These are phyloP conservation scores for Pterobdella sp. DNA, from an alignment of 2,888 invertebrate species.

Conservation along the genomic window DNA sequence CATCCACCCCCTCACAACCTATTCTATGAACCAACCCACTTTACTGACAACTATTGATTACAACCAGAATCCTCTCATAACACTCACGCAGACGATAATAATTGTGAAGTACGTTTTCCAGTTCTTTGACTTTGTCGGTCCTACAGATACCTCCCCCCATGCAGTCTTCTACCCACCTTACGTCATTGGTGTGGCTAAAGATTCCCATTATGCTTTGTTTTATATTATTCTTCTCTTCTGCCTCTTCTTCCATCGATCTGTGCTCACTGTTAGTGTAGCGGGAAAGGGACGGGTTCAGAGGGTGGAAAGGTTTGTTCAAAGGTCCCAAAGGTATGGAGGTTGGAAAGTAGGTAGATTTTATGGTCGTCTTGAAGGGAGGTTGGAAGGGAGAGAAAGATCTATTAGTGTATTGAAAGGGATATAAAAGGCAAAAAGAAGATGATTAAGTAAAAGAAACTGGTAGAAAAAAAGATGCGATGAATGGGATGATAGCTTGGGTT, in stretches of 20 bases:
- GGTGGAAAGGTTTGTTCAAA: background rate
- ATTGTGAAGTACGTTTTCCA: slow-evolving; percentile 94
- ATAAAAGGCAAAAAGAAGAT: background rate
- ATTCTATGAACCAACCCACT: background rate
- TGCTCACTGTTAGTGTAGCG: slow-evolving; percentile 62
- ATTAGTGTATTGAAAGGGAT: background rate
- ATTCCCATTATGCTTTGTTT: slow-evolving; percentile 74
- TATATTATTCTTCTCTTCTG: slow-evolving; percentile 81
- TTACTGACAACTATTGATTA: background rate
- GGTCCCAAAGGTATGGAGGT: no score
- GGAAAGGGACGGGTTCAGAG: background rate
- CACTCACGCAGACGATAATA: slow-evolving; percentile 79
- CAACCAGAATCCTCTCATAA: no score
- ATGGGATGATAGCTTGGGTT: no score
- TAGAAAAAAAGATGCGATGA: no score
- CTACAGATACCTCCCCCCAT: slow-evolving; percentile 47
- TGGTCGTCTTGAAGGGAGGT: background rate
- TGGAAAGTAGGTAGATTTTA: background rate
- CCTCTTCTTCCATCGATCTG: slow-evolving; percentile 89
- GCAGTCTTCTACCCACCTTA: slow-evolving; percentile 61
- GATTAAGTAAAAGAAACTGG: background rate
- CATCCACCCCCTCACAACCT: background rate
- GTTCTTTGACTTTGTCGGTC: slow-evolving; percentile 54
- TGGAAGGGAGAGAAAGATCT: background rate
- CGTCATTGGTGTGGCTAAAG: slow-evolving; percentile 85